Conservation (phyloP, 2,113 vertebrate genomes). For the Bubo bubo region DNA sequence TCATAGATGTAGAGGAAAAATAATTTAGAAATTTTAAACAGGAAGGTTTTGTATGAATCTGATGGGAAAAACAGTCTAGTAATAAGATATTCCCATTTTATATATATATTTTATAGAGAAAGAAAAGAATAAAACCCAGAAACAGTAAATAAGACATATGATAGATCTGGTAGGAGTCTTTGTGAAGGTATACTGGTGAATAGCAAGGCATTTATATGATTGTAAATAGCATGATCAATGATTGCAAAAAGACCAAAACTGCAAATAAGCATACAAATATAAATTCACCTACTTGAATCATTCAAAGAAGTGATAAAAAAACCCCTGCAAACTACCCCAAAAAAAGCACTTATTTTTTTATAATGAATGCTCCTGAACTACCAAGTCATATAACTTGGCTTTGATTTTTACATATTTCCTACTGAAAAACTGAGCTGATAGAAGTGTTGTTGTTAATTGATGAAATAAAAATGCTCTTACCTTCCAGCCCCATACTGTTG, state of each 20-base stretch:
- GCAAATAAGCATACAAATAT: neutral
- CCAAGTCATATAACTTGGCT: neutral
- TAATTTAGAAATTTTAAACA: neutral
- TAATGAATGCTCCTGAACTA: neutral
- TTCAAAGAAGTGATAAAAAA: neutral
- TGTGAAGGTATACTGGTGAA: neutral
- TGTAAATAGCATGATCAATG: neutral
- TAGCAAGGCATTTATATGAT: neutral
- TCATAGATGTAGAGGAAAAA: neutral
- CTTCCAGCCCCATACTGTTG: neutral
- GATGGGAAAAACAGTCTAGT: neutral
- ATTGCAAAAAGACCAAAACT: neutral
- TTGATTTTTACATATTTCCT: neutral
- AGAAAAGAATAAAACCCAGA: neutral
- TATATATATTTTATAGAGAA: neutral
- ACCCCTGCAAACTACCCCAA: neutral
- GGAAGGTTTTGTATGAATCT: neutral
- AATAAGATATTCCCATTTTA: neutral
- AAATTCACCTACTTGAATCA: neutral
- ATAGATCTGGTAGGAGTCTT: neutral
- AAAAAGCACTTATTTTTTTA: fast-evolving
- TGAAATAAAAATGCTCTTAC: neutral
- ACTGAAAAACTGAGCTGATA: neutral
- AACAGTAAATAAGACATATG: neutral
- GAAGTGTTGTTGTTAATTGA: neutral